Percentiles rank a stretch among this genome's conserved stretches.
These are phyloP conservation scores for Siniperca scherzeri DNA, from an alignment of 2,797 vertebrate species.

Conservation along the genomic window DNA sequence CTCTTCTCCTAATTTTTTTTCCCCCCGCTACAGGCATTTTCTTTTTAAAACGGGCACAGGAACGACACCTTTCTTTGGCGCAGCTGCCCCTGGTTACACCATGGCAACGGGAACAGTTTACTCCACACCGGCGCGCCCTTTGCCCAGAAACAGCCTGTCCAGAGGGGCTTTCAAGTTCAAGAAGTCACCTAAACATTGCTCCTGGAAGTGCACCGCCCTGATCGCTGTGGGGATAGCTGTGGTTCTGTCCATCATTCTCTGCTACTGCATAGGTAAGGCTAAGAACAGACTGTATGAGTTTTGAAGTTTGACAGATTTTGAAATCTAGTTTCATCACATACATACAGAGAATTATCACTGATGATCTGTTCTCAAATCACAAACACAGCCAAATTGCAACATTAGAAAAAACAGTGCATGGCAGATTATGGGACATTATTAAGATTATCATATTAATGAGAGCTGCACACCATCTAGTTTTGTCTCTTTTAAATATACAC, in stretches of 20 bases:
- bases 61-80: slow-evolving; percentile 97
- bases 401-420: not conserved
- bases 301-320: not conserved
- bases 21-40: slow-evolving; percentile 91
- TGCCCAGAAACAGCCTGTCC: slow-evolving; percentile 96
- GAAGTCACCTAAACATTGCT: slow-evolving; percentile 98
- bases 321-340: not conserved
- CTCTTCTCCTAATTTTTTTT: not conserved
- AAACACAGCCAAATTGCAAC: slow-evolving; percentile 21
- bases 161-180: slow-evolving; percentile 99
- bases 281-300: not conserved
- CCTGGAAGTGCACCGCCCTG: slow-evolving; percentile 98
- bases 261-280: slow-evolving; percentile 96
- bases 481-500: not conserved
- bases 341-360: not conserved
- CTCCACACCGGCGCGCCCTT: slow-evolving; percentile 96
- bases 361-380: slow-evolving; percentile 15
- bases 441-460: slow-evolving; percentile 27
- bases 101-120: slow-evolving; percentile 99
- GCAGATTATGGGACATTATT: slow-evolving; percentile 17
- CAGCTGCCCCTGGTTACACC: slow-evolving; percentile 97
- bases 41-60: slow-evolving; percentile 99
- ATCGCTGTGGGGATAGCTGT: slow-evolving; percentile 95
- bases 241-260: slow-evolving; percentile 95
- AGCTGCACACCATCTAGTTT: not conserved